Conservation (phyloP, 2,797 vertebrate species). For the Miichthys miiuy region DNA sequence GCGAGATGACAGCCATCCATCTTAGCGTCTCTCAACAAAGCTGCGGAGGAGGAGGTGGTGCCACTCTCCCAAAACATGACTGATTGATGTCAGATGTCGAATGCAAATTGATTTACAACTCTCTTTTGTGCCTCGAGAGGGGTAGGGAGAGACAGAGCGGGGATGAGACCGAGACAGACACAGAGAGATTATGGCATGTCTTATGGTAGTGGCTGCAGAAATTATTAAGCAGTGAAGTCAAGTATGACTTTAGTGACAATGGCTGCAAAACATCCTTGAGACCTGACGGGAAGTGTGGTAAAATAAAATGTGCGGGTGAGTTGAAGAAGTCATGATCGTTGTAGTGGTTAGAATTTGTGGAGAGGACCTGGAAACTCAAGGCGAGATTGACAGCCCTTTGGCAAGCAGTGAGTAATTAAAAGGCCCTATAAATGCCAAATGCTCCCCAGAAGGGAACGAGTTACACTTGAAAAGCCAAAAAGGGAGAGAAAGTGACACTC, state of each 20-base stretch:
- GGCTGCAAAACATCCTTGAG: conserved; percentile 66
- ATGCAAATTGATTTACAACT: conserved; percentile 82
- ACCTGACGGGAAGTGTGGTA: conserved; percentile 6
- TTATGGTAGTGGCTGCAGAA: conserved; percentile 55
- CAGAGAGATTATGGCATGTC: conserved; percentile 41
- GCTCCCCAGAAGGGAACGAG: conserved; percentile 76
- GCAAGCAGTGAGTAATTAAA: conserved; percentile 90
- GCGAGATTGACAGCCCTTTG: conserved; percentile 82
- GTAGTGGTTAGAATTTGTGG: conserved; percentile 68
- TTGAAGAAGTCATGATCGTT: conserved; percentile 54
- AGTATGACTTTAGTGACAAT: conserved; percentile 60
- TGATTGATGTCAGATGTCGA: conserved; percentile 82
- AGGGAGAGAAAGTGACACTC: conserved; percentile 73
- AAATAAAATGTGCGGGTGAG: conserved; percentile 34
- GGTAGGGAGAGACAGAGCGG: conserved; percentile 29
- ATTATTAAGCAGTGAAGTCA: conserved; percentile 71
- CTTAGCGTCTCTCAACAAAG: conserved; percentile 65
- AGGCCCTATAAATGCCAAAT: conserved; percentile 85
- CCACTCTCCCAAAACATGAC: conserved; percentile 77
- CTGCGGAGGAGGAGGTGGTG: conserved; percentile 68
- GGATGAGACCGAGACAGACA: conserved; percentile 45
- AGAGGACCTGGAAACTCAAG: conserved; percentile 83
- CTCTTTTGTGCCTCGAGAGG: conserved; percentile 61
- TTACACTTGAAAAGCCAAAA: conserved; percentile 87
- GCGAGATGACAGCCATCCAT: conserved; percentile 78